Base-by-base conservation (phyloP, 2,113 vertebrate genomes). In the Microcebus tavaratra region DNA sequence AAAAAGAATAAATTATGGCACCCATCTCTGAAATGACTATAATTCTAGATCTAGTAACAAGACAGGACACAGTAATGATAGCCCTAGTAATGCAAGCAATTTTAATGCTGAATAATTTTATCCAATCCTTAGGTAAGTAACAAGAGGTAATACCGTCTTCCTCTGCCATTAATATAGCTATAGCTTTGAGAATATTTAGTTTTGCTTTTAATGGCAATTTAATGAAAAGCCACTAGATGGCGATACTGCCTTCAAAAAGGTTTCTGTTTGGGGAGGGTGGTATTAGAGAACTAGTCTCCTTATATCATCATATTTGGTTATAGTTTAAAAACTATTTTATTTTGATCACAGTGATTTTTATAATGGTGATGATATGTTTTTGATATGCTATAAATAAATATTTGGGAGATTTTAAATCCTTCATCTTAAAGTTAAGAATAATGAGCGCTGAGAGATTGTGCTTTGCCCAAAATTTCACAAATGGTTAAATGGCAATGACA, bases 151-250 rank as follows among this genome's bases (percentile, higher is more conserved):
- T 59, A 79, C 11, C 70, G 39, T 61, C n/a, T 70, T 36, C 12
- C 17, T 50, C n/a, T 80, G 20, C 68, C 72, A 88, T 55, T 78
- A 79, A 61, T 9, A 92, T 9, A 92, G 6, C 25, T 42, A 61
- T 10, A 81, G 31, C 45, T 55, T 92, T 79, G n/a, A 21, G 27
- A 93, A 86, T 90, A 53, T 85, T 72, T 55, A 10, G 7, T 79
- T 95, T 92, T 88, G 50, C 6, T 68, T 81, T 92, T 70, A 95
- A 63, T 29, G 59, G 80, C 61, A 90, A 85, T 97, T 84, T 90
- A 85, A 68, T 42, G 20, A 90, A 72, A 75, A 76, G 76, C 92
- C 97, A 97, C 95, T 96, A 97, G 97, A 90, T 96, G 97, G 97
- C 72, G 17, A 91, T 42, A 78, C 15, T 63, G 21, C 59, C 59